Percentiles rank a stretch among this genome's conserved stretches.
Conservation (phyloP, 2,797 vertebrate genomes). For the Gymnothorax javanicus region DNA sequence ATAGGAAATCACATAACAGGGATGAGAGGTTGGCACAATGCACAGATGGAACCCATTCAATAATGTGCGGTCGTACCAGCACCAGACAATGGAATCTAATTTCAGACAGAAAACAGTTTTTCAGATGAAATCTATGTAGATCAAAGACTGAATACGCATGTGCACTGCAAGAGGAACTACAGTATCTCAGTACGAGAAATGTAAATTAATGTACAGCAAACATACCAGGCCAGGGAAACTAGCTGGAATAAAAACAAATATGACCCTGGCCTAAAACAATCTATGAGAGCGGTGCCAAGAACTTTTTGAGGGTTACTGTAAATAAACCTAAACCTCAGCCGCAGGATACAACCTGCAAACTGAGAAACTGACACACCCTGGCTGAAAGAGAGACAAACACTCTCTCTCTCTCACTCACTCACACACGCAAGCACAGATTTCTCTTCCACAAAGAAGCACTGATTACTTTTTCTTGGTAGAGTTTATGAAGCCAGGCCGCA, state of each 20-base stretch:
- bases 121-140: background rate
- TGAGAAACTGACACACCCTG: background rate
- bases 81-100: background rate
- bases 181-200: background rate
- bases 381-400: conserved; percentile 2
- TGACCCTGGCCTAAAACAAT: background rate
- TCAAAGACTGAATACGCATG: background rate
- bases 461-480: conserved; percentile 95
- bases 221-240: background rate
- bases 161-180: background rate
- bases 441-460: background rate
- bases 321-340: background rate
- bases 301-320: background rate
- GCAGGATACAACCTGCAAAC: background rate
- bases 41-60: background rate
- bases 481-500: conserved; percentile 89
- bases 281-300: background rate
- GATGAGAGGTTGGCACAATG: background rate
- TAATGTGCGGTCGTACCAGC: background rate
- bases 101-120: background rate
- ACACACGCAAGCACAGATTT: background rate
- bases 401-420: background rate
- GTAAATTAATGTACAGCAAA: background rate
- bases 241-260: background rate
- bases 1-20: background rate